Base-by-base conservation (phyloP, 2,113 vertebrate species). In the Gymnogyps californianus region DNA sequence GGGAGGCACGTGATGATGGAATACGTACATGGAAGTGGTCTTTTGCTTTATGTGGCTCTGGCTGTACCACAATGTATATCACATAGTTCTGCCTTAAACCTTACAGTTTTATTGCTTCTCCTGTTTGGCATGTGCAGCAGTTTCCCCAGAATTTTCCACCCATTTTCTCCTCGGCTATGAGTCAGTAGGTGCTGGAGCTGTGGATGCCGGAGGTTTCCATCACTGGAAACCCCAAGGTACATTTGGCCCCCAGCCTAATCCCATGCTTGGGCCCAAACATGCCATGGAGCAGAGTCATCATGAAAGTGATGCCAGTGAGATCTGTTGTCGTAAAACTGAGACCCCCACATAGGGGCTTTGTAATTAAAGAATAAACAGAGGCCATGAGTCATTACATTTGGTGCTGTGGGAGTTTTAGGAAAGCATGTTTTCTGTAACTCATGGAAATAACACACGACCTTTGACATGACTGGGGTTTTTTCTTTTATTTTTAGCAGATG, bases 331-430 rank as follows among this genome's bases (percentile, higher is more conserved):
- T 94, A 83, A 95, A 81, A 91, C 17, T 54, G 58, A 94, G 84
- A 90, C 19, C 88, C 46, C 38, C 31, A 22, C 36, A 67, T 2
- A 82, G 89, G 36, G 93, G 44, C 32, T 93, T 78, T 86, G 76
- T 67, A 95, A 96, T 90, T 87, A 93, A 78, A 84, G 57, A 65
- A 76, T 64, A 94, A 93, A 85, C 47, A 90, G 83, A 90, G 21
- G 87, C 71, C 92, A 79, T 82, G 89, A 97, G 62, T 91, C 91
- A 93, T 76, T 89, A 52, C 58, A 52, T 42, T 93, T 64, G n/a
- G 55, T 81, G 75, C 71, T 94, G 65, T 26, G 40, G 69, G 85
- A 90, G 42, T 75, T 96, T 90, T 67, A 80, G 69, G 66, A 83
- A 87, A 83, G 69, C 58, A 26, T 81, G 71, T 58, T 96, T 95